Evolutionary conservation across 2,888 invertebrate species (phyloP).

Genomic region (Pseudeuparius sepicola): DNA sequence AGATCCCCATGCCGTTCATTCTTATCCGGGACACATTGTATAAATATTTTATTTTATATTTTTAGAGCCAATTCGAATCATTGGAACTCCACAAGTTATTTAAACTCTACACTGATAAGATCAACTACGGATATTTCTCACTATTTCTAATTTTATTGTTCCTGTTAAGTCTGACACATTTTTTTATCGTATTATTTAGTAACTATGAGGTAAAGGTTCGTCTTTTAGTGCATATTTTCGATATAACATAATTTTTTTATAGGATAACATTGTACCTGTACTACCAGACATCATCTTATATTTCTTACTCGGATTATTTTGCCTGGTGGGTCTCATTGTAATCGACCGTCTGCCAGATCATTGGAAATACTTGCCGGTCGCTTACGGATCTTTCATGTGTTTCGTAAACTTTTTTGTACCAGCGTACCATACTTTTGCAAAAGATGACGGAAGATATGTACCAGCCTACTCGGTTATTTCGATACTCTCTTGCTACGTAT

Average conservation of each 20-base stretch:
- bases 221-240: conserved; percentile 5
- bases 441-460: conserved; percentile 42
- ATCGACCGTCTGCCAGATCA: no score
- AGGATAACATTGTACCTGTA: conserved; percentile 19
- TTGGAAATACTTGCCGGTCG: conserved; percentile 39
- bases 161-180: conserved; percentile 53
- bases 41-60: no score
- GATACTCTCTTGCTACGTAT: conserved; percentile 71
- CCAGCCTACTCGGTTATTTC: conserved; percentile 65
- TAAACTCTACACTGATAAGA: conserved; percentile 62
- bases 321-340: no score
- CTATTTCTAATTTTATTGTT: conserved; percentile 63
- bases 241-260: conserved; percentile 18
- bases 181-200: conserved; percentile 31
- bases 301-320: no score
- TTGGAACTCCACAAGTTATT: conserved; percentile 66
- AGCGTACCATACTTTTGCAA: conserved; percentile 44
- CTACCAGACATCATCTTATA: conserved; percentile 40
- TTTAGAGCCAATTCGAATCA: conserved; percentile 67
- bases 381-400: conserved; percentile 35
- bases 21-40: no score
- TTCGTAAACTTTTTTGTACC: conserved; percentile 54
- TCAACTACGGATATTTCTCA: conserved; percentile 68
- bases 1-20: not conserved
- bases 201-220: conserved; percentile 19